phyloP scores from a whole-genome alignment of 2,797 vertebrate species.

The Sus cebifrons region DNA sequence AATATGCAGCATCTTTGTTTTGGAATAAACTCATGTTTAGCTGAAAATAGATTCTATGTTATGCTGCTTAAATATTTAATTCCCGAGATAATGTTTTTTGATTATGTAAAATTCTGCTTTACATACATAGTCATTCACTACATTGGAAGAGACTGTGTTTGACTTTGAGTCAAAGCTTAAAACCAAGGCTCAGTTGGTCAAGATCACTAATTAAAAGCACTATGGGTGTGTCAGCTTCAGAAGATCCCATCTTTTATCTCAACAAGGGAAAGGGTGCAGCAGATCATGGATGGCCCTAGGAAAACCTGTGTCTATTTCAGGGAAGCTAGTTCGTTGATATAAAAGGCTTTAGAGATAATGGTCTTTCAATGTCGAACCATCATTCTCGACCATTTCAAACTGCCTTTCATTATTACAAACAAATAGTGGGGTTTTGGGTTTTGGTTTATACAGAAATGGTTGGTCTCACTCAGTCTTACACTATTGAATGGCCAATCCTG shows the following conservation, averaged over 20 bases:
- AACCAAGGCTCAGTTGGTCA: slow-evolving; percentile 30
- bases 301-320: slow-evolving; percentile 1
- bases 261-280: neutral
- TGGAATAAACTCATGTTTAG: slow-evolving; percentile 1
- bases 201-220: slow-evolving; percentile 52
- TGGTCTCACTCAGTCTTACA: neutral
- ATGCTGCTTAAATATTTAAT: slow-evolving; percentile 35
- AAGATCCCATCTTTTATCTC: slow-evolving; percentile 48
- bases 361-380: neutral
- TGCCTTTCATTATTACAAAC: slow-evolving; percentile 1
- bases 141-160: slow-evolving; percentile 6
- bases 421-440: neutral
- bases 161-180: slow-evolving; percentile 58
- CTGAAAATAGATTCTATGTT: neutral
- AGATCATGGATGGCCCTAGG: neutral
- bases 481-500: neutral
- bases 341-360: neutral
- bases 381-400: slow-evolving; percentile 10
- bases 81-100: neutral
- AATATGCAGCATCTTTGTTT: neutral
- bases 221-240: neutral
- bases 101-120: neutral
- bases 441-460: neutral
- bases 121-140: slow-evolving; percentile 63
- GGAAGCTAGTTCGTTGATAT: slow-evolving; percentile 12